phyloP scores from a whole-genome alignment of 2,888 invertebrate genomes.

The Pterostichus madidus region DNA sequence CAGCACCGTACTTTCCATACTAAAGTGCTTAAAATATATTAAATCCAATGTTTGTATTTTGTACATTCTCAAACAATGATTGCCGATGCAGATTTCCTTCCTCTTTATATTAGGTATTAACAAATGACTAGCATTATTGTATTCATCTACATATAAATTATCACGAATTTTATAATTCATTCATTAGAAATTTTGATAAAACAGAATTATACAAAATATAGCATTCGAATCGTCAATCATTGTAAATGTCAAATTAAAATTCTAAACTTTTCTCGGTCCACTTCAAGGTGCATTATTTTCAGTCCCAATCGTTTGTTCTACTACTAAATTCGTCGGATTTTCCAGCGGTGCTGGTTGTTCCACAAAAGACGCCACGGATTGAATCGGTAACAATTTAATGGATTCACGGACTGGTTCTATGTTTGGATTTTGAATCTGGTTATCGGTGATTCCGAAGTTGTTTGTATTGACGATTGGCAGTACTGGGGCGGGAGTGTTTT shows the following conservation, averaged over 20 bases:
- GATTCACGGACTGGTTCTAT: constrained; percentile 41
- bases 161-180: constrained; percentile 32
- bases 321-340: constrained; percentile 38
- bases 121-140: constrained; percentile 60
- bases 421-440: constrained; percentile 46
- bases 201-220: constrained; percentile 4
- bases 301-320: constrained; percentile 16
- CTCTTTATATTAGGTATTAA: constrained; percentile 46
- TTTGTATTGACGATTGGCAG: constrained; percentile 35
- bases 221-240: constrained; percentile 49
- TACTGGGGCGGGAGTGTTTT: constrained; percentile 16
- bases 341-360: constrained; percentile 34
- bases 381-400: constrained; percentile 12
- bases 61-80: constrained; percentile 57
- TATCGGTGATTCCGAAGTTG: constrained; percentile 50
- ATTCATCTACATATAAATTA: constrained; percentile 37
- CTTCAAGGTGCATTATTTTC: constrained; percentile 55
- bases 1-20: constrained; percentile 24
- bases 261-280: background rate
- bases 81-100: constrained; percentile 33
- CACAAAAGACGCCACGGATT: constrained; percentile 35
- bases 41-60: constrained; percentile 41
- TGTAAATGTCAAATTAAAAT: constrained; percentile 56
- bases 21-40: constrained; percentile 51
- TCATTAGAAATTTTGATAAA: constrained; percentile 39